Base-by-base conservation (phyloP, 1,140 invertebrate species). In the Reticulitermes speratus region DNA sequence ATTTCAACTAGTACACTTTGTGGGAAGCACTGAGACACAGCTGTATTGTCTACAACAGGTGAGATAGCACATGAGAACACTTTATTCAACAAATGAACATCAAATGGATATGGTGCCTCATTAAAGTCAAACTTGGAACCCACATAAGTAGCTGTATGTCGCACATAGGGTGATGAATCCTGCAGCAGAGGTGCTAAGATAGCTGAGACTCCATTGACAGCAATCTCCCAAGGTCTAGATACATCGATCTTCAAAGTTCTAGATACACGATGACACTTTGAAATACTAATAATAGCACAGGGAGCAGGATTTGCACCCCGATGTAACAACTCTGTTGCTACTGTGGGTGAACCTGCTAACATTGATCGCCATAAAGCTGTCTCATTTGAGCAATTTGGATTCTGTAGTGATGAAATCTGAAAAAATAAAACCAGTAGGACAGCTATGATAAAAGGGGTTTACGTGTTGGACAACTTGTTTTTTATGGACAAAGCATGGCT, bases 111-210 rank as follows among this genome's bases (percentile, higher is more conserved):
- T 25, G 48, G 25, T 12, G 7, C 14, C 65, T 30, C 7, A 75
- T 59, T 30, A 30, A 45, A 25, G 16, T 30, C 48, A 16, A 84
- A 16, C 23, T 45, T n/a, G 45, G 83, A 52, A 30, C 7, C 30
- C 3, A 30, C 12, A 32, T 45, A 84, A 84, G n/a, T 48, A 48
- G 83, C 16, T 30, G n/a, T 32, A 32, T 84, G 52, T 52, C 52
- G 44, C n/a, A 84, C 45, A 84, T 84, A 84, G 30, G 83, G 48
- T 23, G 48, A 48, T 12, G 83, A 84, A 19, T 84, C 52, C 45
- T 84, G 83, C 23, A 84, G 45, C 45, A 84, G 45, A 52, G 83
- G 83, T 32, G 83, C 83, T 30, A 84, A 55, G 16, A 84, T 59
- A n/a, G 83, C 83, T 16, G 83, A 84, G 44, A 84, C 16, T 84